Evolutionary conservation across 2,888 invertebrate species (phyloP).

Genomic region (Junonia oenone): DNA sequence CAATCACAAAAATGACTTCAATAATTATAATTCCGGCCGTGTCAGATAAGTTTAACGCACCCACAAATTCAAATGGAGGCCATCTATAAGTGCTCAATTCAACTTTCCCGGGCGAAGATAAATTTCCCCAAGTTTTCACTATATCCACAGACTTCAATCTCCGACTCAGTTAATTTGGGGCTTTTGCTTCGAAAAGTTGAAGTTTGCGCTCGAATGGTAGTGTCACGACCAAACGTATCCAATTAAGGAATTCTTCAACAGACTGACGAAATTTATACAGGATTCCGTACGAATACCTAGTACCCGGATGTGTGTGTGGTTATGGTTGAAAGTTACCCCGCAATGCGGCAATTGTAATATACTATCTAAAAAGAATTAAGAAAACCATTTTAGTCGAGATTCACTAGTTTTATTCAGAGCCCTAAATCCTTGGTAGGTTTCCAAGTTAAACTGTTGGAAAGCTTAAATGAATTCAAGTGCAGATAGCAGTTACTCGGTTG

Average conservation of each 20-base stretch:
- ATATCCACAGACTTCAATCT: conserved; percentile 37
- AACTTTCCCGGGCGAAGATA: conserved; percentile 40
- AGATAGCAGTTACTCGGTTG: conserved; percentile 13
- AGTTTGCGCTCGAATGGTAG: conserved; percentile 30
- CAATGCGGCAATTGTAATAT: conserved; percentile 24
- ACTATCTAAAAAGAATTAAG: conserved; percentile 25
- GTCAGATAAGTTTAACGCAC: conserved; percentile 31
- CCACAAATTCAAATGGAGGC: conserved; percentile 32
- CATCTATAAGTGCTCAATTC: conserved; percentile 35
- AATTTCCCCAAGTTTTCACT: conserved; percentile 38
- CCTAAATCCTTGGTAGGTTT: conserved; percentile 29
- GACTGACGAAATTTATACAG: conserved; percentile 26
- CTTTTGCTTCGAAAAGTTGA: conserved; percentile 30
- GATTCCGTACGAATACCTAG: conserved; percentile 5
- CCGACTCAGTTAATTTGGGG: conserved; percentile 37
- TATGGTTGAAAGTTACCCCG: conserved; percentile 16
- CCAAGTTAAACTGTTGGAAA: conserved; percentile 26
- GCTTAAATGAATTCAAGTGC: conserved; percentile 23
- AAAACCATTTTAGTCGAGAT: conserved; percentile 21
- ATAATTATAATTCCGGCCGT: conserved; percentile 32
- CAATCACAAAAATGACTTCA: conserved; percentile 17
- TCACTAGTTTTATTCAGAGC: conserved; percentile 24
- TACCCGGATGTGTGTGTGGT: conserved; percentile 8
- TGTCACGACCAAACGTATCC: conserved; percentile 33
- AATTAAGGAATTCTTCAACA: conserved; percentile 34